Conservation (phyloP, 2,797 vertebrate species). For the Hyperoplus lanceolatus region DNA sequence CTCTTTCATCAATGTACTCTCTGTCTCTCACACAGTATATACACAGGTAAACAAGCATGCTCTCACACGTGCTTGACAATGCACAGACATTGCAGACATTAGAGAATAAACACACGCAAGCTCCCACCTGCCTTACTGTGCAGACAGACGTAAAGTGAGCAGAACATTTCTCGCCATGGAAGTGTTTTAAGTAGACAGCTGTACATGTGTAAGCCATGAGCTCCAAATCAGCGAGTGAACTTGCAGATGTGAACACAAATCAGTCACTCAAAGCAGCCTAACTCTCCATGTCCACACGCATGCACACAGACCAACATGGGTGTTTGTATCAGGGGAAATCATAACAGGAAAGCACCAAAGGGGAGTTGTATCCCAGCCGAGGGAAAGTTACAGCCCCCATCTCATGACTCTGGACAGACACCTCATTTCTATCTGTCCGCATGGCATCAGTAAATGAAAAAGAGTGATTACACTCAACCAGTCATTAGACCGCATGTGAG, state of each 20-base stretch:
- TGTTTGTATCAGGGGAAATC: constrained; percentile 73
- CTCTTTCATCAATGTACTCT: constrained; percentile 35
- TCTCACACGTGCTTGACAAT: constrained; percentile 17
- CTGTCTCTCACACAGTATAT: constrained; percentile 14
- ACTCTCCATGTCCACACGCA: constrained; percentile 28
- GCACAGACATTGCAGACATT: constrained; percentile 25
- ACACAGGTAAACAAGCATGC: constrained; percentile 41
- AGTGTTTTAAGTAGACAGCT: constrained; percentile 63
- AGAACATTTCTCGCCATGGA: constrained; percentile 25
- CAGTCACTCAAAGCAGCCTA: constrained; percentile 43
- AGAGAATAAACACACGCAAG: constrained; percentile 23
- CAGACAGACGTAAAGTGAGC: constrained; percentile 26
- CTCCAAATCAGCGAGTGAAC: constrained; percentile 49
- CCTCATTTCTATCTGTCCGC: constrained; percentile 63
- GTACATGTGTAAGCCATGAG: constrained; percentile 50
- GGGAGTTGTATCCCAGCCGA: constrained; percentile 18
- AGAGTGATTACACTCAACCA: constrained; percentile 19
- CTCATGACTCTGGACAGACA: constrained; percentile 53
- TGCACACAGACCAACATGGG: constrained; percentile 47
- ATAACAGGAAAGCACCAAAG: constrained; percentile 70
- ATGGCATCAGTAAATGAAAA: constrained; percentile 49
- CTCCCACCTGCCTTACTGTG: constrained; percentile 29
- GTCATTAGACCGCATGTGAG: constrained; percentile 24
- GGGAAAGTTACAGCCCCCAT: constrained; percentile 54
- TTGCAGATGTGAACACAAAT: constrained; percentile 79